A percentile compares a stretch with the other conserved stretches of the same genome.
phyloP scores from a whole-genome alignment of 35 echinoderm and acorn worm genomes.

The Stichopus chloronotus region DNA sequence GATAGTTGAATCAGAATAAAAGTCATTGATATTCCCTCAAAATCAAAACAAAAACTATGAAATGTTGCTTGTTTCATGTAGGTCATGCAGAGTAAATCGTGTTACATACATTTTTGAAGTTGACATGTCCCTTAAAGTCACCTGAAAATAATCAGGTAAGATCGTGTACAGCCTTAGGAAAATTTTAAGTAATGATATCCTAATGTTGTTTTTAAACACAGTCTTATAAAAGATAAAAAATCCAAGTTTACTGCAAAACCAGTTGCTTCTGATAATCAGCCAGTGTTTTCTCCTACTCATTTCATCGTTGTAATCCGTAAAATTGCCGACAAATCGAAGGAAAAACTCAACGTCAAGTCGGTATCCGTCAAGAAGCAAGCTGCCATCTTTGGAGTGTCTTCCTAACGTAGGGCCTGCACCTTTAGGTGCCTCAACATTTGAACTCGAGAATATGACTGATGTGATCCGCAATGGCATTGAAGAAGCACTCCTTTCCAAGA shows the following conservation, averaged over 20 bases:
- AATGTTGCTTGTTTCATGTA: too few species aligned
- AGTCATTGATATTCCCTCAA: too few species aligned
- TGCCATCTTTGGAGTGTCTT: background rate
- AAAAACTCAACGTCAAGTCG: background rate
- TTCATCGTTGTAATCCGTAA: background rate
- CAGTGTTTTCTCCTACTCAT: background rate
- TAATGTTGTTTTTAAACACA: too few species aligned
- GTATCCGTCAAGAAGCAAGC: background rate
- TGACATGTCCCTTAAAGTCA: too few species aligned
- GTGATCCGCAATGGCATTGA: background rate
- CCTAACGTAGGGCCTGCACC: background rate
- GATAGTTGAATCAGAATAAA: too few species aligned
- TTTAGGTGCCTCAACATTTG: background rate
- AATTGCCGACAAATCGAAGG: background rate
- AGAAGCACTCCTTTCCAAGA: background rate
- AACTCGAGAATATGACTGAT: background rate
- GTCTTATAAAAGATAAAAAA: background rate
- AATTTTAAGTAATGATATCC: too few species aligned
- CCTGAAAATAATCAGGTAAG: too few species aligned
- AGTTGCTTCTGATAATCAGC: background rate
- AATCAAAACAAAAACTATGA: too few species aligned
- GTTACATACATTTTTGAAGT: too few species aligned
- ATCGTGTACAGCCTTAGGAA: too few species aligned
- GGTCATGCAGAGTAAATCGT: too few species aligned
- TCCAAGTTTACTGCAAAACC: constrained; percentile 14